Base-by-base conservation (phyloP, 2,797 vertebrate genomes). In the Margarornis squamiger region DNA sequence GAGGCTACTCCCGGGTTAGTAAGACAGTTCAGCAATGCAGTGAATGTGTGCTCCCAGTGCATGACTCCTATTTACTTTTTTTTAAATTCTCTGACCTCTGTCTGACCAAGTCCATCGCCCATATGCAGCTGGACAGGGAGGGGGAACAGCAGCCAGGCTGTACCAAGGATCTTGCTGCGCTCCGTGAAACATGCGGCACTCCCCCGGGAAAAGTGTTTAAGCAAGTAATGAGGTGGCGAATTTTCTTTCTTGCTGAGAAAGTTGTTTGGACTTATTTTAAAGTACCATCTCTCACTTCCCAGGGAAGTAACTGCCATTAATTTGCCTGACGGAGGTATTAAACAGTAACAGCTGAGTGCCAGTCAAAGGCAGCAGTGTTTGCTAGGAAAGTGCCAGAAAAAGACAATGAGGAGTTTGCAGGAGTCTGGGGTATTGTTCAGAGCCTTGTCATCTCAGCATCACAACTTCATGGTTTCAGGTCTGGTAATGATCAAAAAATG, bases 131-230 rank as follows among this genome's bases (percentile, higher is more conserved):
- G 78, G 89, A 94, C 1, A 9, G 54, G 55, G 85, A 92, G 73
- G 29, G 43, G 29, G 54, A 93, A 43, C 72, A 62, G 88, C 84
- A 92, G 81, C 66, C 7, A 2, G 55, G 65, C 81, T 72, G 67
- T 46, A 41, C 63, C 51, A 66, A 63, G 65, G 86, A 90, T 57
- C 39, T 86, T 5, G 34, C 70, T 51, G 80, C 1, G 1, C 74
- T 91, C 0, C 0, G 41, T 67, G 58, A 65, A 55, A 41, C 6
- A 13, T 0, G 0, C 0, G 0, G 67, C n/a, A 4, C 72, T 94
- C 93, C 61, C 90, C 61, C 8, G 1, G 51, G 62, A 71, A 54
- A 97, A 95, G n/a, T 13, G 22, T 85, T 86, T 62, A 80, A 96
- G 88, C 78, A 19, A 75, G 57, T 81, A 73, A 71, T 3, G 29